A percentile compares a stretch with the other conserved stretches of the same genome.
Conservation (phyloP, 2,797 vertebrate genomes). For the Rhabdophis nuchalis region DNA sequence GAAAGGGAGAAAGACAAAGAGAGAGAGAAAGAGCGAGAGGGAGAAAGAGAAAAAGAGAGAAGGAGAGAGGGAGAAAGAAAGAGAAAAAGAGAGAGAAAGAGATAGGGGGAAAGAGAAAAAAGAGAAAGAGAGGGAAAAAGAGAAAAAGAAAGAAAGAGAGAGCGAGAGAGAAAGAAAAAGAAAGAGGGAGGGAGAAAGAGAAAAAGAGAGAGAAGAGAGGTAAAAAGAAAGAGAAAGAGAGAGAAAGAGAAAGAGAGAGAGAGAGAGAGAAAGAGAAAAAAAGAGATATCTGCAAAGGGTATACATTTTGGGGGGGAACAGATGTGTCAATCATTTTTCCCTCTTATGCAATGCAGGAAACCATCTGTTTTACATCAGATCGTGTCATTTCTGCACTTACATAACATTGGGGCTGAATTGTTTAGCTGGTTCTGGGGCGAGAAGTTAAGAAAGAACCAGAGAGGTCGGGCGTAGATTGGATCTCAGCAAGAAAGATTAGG, state of each 20-base stretch:
- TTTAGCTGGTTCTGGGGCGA: neutral
- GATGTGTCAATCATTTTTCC: neutral
- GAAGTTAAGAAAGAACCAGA: neutral
- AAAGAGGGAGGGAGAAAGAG: too few relatives aligned
- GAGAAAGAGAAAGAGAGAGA: too few relatives aligned
- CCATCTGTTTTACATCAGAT: constrained; percentile 23
- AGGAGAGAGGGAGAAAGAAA: rapidly evolving
- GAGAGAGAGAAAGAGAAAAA: too few relatives aligned
- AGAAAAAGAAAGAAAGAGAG: too few relatives aligned
- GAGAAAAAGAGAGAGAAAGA: too few relatives aligned
- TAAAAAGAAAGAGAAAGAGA: too few relatives aligned
- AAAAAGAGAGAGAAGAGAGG: too few relatives aligned
- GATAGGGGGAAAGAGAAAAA: rapidly evolving
- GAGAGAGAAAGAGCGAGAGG: rapidly evolving
- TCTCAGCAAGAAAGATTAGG: constrained; percentile 10
- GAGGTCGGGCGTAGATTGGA: neutral
- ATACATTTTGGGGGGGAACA: neutral
- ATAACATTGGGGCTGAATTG: constrained; percentile 9
- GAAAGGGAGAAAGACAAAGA: too few relatives aligned
- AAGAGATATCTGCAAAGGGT: neutral
- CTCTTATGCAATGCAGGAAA: constrained; percentile 19
- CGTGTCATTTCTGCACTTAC: constrained; percentile 17
- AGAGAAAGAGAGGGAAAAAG: rapidly evolving
- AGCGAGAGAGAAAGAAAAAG: rapidly evolving
- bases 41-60: rapidly evolving